A percentile compares a stretch with the other conserved stretches of the same genome.
Evolutionary conservation across 2,113 vertebrate species (phyloP).

Genomic region (Petroica traversi): DNA sequence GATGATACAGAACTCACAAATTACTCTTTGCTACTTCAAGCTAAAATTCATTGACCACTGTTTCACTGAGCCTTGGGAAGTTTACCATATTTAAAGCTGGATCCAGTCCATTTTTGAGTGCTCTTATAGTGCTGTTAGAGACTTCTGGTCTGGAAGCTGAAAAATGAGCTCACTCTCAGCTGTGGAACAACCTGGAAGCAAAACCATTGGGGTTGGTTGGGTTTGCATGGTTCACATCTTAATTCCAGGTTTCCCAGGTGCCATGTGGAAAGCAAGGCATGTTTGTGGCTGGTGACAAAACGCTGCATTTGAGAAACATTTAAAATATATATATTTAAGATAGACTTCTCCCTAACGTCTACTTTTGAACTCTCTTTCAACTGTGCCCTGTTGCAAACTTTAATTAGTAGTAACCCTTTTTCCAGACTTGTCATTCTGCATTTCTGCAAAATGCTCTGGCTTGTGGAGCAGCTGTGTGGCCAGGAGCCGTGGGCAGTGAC

Average conservation of each 20-base stretch:
- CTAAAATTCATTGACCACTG: not conserved
- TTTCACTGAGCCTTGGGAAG: not conserved
- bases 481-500: not conserved
- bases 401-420: not conserved
- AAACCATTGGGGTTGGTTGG: not conserved
- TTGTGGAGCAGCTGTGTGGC: not conserved
- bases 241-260: not conserved
- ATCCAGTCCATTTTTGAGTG: not conserved
- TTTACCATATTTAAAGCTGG: not conserved
- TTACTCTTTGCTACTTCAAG: not conserved
- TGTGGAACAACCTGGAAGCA: not conserved
- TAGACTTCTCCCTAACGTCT: not conserved
- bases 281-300: not conserved
- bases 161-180: not conserved
- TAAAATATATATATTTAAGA: not conserved
- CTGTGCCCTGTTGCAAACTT: not conserved
- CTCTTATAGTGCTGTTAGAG: not conserved
- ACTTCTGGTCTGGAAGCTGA: not conserved
- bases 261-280: not conserved
- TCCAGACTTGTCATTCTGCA: slow-evolving; percentile 13
- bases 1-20: not conserved
- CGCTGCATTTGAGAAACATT: not conserved
- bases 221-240: not conserved
- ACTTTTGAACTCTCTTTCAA: not conserved
- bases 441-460: slow-evolving; percentile 4